A percentile compares a stretch with the other conserved stretches of the same genome.
Evolutionary conservation across 2,113 vertebrate species (phyloP).

Genomic region (Xenopus tropicalis): UCB_Xtro_10.0 CM004449.2:26361001-26361500

Average conservation of each 20-base stretch:
- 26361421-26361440: constrained; percentile 16
- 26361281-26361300: constrained; percentile 23
- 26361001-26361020: too few species aligned
- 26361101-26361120: constrained; percentile 6
- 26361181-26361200: constrained; percentile 17
- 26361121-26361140: constrained; percentile 23
- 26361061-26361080: too few species aligned
- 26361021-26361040: too few species aligned
- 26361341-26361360: constrained; percentile 9
- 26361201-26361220: constrained; percentile 9
- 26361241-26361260: constrained; percentile 14
- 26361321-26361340: constrained; percentile 27
- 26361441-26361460: constrained; percentile 13
- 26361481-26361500: too few species aligned
- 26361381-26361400: not conserved
- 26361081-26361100: too few species aligned
- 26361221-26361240: constrained; percentile 16
- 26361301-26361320: constrained; percentile 27
- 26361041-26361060: too few species aligned
- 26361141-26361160: constrained; percentile 12
- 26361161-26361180: not conserved
- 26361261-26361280: constrained; percentile 23
- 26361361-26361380: constrained; percentile 17
- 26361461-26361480: too few species aligned
- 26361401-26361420: constrained; percentile 25